Conservation (phyloP, 2,113 vertebrate species). For the Tonatia bakeri region DNA sequence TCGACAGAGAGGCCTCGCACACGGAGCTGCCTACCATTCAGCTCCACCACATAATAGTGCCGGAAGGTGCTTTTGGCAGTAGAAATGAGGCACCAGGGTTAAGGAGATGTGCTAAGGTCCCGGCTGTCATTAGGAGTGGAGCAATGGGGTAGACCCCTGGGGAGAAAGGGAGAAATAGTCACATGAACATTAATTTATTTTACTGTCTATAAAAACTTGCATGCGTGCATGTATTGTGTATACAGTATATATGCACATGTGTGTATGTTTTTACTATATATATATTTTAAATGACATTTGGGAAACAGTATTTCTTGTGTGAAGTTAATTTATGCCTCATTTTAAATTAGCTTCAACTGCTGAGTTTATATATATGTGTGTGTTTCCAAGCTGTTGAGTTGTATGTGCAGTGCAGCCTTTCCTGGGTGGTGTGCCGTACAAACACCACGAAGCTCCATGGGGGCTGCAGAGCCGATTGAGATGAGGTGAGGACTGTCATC, state of each 20-base stretch:
- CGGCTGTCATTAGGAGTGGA: rapidly evolving
- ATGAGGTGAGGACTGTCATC: conserved; percentile 33
- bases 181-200: background rate
- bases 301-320: conserved; percentile 24
- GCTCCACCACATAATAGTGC: background rate
- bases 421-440: background rate
- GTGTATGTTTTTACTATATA: background rate
- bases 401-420: background rate
- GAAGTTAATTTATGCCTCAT: background rate
- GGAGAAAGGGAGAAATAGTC: background rate
- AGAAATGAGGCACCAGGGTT: background rate
- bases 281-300: conserved; percentile 21
- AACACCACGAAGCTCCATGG: background rate
- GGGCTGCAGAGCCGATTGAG: conserved; percentile 53
- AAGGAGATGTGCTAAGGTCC: background rate
- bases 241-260: background rate
- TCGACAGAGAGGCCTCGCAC: background rate
- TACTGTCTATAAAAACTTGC: background rate
- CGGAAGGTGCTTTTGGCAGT: background rate
- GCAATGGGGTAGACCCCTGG: too few relatives aligned
- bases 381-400: background rate
- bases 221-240: background rate
- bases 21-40: background rate
- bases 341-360: conserved; percentile 48
- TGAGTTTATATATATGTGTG: background rate